Evolutionary conservation across 2,797 vertebrate genomes (phyloP), one percentile per base, ranked within the genome.

Genomic region (Phalloptychus januarius): DNA sequence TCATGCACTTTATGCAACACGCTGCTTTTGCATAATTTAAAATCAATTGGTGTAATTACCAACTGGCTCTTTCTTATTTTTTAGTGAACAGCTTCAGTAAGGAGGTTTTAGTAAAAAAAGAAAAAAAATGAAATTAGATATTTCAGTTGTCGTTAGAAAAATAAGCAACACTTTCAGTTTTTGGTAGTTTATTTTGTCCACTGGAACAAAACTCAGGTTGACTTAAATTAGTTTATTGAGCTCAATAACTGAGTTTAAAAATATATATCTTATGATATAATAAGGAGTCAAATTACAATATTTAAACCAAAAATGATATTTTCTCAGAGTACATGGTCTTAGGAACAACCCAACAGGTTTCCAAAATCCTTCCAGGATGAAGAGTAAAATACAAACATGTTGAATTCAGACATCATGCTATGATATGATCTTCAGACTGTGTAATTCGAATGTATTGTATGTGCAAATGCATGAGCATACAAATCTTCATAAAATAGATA

Each of bases 191-290:
- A 73, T 48, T 52, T 65, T n/a, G 40, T 36, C 33, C n/a, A 71
- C 18, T 4, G 28, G 15, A 85, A 7, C 7, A 81, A 72, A 73
- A 81, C 28, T 15, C 40, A 46, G 70, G 72, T 4, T n/a, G n/a
- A 76, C 86, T 93, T 92, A 91, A 92, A 91, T 92, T 74, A 91
- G 75, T 95, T 95, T 95, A 95, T 95, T 95, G 78, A 83, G 81
- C 71, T 90, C 79, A 86, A 93, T 85, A 80, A 78, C 7, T 85
- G 72, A 85, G 83, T 33, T 31, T 86, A 80, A 76, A 92, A 79
- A 56, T 73, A 23, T 88, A 72, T 74, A 44, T 83, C 85, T 42
- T 83, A 67, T 74, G 74, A 74, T 86, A 76, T 52, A 79, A 76
- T 74, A 54, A 83, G 48, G 71, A 79, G 71, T 54, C 91, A 75